A percentile compares a stretch with the other conserved stretches of the same genome.
phyloP scores from a whole-genome alignment of 1,140 invertebrate species.

The Formica exsecta region DNA sequence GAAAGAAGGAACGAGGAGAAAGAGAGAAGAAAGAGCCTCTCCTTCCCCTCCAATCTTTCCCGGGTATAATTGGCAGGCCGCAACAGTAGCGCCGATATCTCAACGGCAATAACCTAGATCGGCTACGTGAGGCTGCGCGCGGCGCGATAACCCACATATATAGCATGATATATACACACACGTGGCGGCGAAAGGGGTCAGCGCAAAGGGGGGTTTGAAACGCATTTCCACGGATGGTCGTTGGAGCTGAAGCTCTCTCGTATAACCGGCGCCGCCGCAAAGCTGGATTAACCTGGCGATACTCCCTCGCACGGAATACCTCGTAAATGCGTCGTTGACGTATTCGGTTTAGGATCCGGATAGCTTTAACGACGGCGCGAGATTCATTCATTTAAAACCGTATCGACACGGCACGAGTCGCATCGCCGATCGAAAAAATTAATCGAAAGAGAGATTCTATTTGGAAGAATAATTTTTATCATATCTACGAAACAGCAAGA shows the following conservation, averaged over 20 bases:
- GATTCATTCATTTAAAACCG: background rate
- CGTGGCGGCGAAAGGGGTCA: constrained; percentile 45
- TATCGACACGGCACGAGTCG: background rate
- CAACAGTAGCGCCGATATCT: constrained; percentile 74
- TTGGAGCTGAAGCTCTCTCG: constrained; percentile 54
- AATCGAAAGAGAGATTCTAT: too few species aligned
- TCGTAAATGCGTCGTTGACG: constrained; percentile 57
- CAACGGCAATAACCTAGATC: constrained; percentile 76
- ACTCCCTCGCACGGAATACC: constrained; percentile 64
- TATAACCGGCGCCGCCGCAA: constrained; percentile 61
- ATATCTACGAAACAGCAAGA: background rate
- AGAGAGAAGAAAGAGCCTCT: constrained; percentile 16
- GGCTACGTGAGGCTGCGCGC: constrained; percentile 49
- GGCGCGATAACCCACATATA: constrained; percentile 65
- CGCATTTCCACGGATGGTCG: constrained; percentile 39
- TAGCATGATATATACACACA: background rate
- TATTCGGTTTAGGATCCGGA: constrained; percentile 48
- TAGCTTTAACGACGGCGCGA: constrained; percentile 16
- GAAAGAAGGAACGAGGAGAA: constrained; percentile 36
- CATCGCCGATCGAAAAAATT: too few species aligned
- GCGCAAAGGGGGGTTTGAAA: constrained; percentile 67
- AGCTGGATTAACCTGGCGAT: constrained; percentile 72
- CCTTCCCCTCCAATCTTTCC: background rate
- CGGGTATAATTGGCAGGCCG: constrained; percentile 71
- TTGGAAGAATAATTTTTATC: too few species aligned